Base-by-base conservation (phyloP, 2,888 invertebrate species). In the Cryptophagus acutangulus region DNA sequence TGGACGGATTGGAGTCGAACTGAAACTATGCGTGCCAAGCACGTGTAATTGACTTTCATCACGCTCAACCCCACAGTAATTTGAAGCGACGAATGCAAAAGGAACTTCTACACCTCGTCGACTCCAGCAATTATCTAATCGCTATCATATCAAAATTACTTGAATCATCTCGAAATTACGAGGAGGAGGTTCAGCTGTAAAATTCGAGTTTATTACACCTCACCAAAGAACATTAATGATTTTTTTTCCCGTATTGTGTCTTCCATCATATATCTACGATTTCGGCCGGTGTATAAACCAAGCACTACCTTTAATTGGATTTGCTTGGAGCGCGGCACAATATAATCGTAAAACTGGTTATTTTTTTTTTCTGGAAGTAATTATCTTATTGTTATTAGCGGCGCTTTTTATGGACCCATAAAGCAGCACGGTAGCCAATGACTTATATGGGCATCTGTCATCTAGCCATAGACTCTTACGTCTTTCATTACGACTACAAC, bases 371-470 rank as follows among this genome's bases (percentile, higher is more conserved):
- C 41, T 26, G 38, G 33, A 43, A 45, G 48, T 53, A 58, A 58
- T 58, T 58, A 57, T 54, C 51, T 58, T 54, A 57, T 56, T 54
- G 56, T 57, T 57, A 57, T 54, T 53, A 53, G 51, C 37, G 38
- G 43, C 29, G 36, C 39, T 42, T 56, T 57, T 57, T 55, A 54
- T 54, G 38, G 43, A 15, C 44, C n/a, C 53, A 45, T 56, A 56
- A 58, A 58, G 43, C 40, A 36, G 47, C 41, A 53, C 52, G 43
- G 56, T 52, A 52, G 54, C 54, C 47, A 49, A 46, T 46, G 51
- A 43, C 41, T 44, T 51, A 44, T 31, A 36, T n/a, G n/a, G 43
- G 44, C 45, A 47, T 49, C 45, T 48, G 50, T 41, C 38, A 34
- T 40, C 9, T 40, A 31, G 26, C n/a, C n/a, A n/a, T n/a, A n/a